Evolutionary conservation across 2,888 invertebrate species (phyloP).

Genomic region (Drosophila helvetica): DNA sequence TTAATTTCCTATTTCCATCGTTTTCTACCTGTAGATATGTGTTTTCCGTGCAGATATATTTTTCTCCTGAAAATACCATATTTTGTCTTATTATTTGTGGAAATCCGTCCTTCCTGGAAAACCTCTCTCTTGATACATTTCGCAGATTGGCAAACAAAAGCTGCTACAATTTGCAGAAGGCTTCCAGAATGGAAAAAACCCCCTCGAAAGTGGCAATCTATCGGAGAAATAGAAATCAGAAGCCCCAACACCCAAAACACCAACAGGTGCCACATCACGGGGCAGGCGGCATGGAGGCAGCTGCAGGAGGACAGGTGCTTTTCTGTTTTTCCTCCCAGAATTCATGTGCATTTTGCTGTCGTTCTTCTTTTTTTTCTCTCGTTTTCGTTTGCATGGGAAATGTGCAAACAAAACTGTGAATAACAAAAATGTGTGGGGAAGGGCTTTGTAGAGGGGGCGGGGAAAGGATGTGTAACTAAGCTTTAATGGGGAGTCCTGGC

Average conservation of each 20-base stretch:
- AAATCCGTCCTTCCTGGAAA: no score
- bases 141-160: conserved; percentile 6
- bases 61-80: no score
- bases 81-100: no score
- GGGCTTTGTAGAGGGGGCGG: conserved; percentile 13
- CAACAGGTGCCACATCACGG: conserved; percentile 38
- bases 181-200: not conserved
- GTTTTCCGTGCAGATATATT: no score
- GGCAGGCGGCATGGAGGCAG: not conserved
- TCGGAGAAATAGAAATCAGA: conserved; percentile 42
- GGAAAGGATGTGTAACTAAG: conserved; percentile 42
- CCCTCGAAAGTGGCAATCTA: conserved; percentile 11
- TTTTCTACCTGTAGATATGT: not conserved
- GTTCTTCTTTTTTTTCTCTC: conserved; percentile 12
- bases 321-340: not conserved
- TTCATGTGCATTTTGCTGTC: conserved; percentile 46
- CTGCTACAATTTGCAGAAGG: conserved; percentile 19
- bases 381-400: conserved; percentile 55
- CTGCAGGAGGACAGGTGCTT: not conserved
- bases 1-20: not conserved
- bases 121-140: conserved; percentile 4
- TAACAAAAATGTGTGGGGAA: conserved; percentile 23
- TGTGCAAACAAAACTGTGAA: conserved; percentile 50
- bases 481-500: conserved; percentile 42
- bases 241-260: conserved; percentile 8